Evolutionary conservation across 2,888 invertebrate genomes (phyloP), one percentile per base, ranked within the genome.

Genomic region (Rotaria macrura): DNA sequence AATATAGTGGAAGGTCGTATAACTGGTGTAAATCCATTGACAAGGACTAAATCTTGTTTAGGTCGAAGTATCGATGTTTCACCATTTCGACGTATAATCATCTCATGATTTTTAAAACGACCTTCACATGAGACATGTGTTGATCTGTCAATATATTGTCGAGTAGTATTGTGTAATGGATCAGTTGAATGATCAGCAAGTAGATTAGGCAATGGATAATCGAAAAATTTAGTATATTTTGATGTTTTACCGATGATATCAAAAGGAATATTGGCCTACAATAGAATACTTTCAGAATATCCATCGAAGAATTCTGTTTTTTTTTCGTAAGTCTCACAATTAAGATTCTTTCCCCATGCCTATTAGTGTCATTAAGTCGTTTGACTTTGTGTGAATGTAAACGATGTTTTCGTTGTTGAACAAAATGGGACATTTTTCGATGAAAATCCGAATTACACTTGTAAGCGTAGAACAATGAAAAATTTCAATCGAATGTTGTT

Each of bases 21-120:
- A 34, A 65, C 65, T 65, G 65, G 65, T 65, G 65, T 65, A 65
- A 65, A 65, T 17, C 65, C 65, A 34, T 65, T 65, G 2, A 34
- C 65, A 65, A 65, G 65, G 65, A 65, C 65, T 65, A 34, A 34
- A 65, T 65, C 65, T 65, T 65, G 65, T 65, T 65, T 65, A 17
- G 65, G 65, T 20, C 65, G 65, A 34, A 65, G 65, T 34, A 34
- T 17, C 12, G 65, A 34, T 65, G 65, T 65, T 65, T 65, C 65
- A 34, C 65, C 65, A 34, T 65, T 65, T 34, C 65, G 34, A 34
- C 65, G 65, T 34, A 65, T 34, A 65, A 20, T 34, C 65, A 65
- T 65, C 20, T 65, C 34, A 65, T 65, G 65, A 65, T 65, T 65
- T 34, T 17, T 29, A 65, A 65, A 65, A 65, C 65, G 65, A 65